Base-by-base conservation (phyloP, 2,888 invertebrate genomes). In the Troides oblongomaculatus region DNA sequence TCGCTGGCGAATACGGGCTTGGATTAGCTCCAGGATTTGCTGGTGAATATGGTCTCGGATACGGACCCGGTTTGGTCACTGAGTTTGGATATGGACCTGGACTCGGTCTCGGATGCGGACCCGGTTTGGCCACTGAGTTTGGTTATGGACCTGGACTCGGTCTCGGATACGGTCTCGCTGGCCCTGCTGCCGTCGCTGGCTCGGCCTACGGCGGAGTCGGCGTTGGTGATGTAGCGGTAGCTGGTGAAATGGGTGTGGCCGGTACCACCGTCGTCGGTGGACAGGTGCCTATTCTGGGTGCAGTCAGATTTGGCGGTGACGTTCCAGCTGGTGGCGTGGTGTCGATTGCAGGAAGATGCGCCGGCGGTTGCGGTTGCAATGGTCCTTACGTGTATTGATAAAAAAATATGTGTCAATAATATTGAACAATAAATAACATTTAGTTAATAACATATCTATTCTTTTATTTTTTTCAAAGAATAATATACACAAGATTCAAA, bases 1-100 rank as follows among this genome's bases (percentile, higher is more conserved):
- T 64, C 39, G 64, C 23, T 21, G 64, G 73, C 92, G 84, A 43
- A 94, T 93, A 68, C 94, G 87, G 56, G 93, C 46, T 46, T 14
- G 79, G 18, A 94, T 93, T 66, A 93, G 83, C 70, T 92, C 93
- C 70, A 93, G 82, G 56, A 56, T 56, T n/a, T 1, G 56, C 56
- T 8, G 56, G 56, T 21, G 56, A 56, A 56, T 25, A 78, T 76
- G 2, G 94, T 94, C 56, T 39, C 14, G 64, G 64, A 21, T 58
- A 21, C 23, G 64, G 36, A 8, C 58, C 64, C 39, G 43, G 59
- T 65, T 25, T 65, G 7, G 53, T 30, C 8, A 18, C 53, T 5
- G 64, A 25, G 21, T 36, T 43, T 18, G 57, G 36, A 23, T 57
- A 58, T 23, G 57, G 58, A 14, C 18, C 64, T 17, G 64, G 46